phyloP scores from a whole-genome alignment of 2,888 invertebrate genomes.

The Selenia dentaria region DNA sequence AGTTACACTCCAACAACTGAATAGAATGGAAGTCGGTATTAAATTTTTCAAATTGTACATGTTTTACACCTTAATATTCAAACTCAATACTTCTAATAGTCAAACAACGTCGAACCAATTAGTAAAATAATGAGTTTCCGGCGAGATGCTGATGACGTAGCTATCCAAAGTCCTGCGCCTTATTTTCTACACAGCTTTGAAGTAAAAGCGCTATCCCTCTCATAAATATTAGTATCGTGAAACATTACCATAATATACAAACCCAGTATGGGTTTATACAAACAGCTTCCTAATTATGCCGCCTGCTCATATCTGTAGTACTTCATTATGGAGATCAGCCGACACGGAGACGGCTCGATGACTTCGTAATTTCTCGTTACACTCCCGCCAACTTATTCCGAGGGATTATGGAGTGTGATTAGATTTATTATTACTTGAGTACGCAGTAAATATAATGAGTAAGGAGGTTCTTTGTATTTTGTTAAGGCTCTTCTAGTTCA shows the following conservation, averaged over 20 bases:
- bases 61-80: no score
- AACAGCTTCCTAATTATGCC: slow-evolving; percentile 8
- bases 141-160: no score
- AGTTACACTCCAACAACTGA: no score
- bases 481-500: no score
- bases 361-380: slow-evolving; percentile 5
- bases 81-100: no score
- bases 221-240: neutral
- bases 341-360: slow-evolving; percentile 3
- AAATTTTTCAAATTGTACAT: no score
- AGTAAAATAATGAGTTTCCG: no score
- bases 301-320: slow-evolving; percentile 5
- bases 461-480: slow-evolving; percentile 1
- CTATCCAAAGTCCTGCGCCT: no score
- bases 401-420: slow-evolving; percentile 4
- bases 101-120: no score
- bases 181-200: no score
- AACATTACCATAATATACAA: neutral
- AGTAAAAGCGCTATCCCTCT: neutral
- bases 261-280: neutral
- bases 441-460: neutral
- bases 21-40: no score
- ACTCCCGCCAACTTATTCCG: slow-evolving; percentile 1
- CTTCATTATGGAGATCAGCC: slow-evolving; percentile 13
- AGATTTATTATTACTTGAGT: slow-evolving; percentile 4